Evolutionary conservation across 2,797 vertebrate genomes (phyloP), one percentile per base, ranked within the genome.

Genomic region (Gymnodraco acuticeps): DNA sequence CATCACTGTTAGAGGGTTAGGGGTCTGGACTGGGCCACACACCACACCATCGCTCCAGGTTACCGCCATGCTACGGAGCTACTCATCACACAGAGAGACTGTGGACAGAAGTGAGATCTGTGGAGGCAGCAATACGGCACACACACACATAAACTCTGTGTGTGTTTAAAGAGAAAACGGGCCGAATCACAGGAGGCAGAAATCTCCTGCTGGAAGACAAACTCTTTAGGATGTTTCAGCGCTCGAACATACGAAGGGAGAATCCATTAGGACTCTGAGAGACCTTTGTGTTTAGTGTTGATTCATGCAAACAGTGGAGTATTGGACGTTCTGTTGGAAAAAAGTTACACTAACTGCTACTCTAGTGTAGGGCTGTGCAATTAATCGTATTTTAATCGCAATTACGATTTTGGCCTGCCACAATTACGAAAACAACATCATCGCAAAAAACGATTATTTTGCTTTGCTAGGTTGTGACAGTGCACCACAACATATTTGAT

Each of bases 1-100:
- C 64, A 76, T 93, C 84, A 92, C 77, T 84, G 89, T 94, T 93
- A 94, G 88, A 89, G 83, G 89, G 84, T 90, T 85, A 87, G 75
- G 78, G 86, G 84, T 89, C 75, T 82, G 80, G 88, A 75, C 80
- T 51, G 70, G 73, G 51, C 78, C 60, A 83, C 81, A 87, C 77
- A 73, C 64, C 80, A 84, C 87, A 89, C 68, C 69, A 75, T 60
- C 31, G 41, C 59, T 80, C 77, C 75, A 73, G 50, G 78, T 85
- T 65, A 74, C 47, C n/a, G 10, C 75, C 86, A 84, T 77, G 75
- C 87, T 64, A 69, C 13, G 11, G 67, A 71, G 48, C 74, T 74
- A 71, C 23, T 78, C 58, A 60, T 68, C 20, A 66, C 63, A 83
- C 55, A 83, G 50, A 80, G 61, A 64, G 53, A 51, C 68, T 53